Base-by-base conservation (phyloP, 2,888 invertebrate species). In the Hermodice carunculata region DNA sequence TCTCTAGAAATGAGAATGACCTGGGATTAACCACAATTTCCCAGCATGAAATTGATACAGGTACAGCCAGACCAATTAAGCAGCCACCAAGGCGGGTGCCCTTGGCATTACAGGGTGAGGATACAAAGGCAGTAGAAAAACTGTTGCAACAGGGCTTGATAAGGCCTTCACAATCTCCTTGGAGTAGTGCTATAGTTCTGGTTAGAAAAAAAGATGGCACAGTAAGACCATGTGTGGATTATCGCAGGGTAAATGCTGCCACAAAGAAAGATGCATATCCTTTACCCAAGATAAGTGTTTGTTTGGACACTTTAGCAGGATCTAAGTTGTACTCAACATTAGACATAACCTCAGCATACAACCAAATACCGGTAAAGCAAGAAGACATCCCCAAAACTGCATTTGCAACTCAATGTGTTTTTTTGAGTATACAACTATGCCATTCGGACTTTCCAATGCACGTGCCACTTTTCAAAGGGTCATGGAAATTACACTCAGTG, bases 361-460 rank as follows among this genome's bases (percentile, higher is more conserved):
- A 17, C 2, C 51, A 49, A 28, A 40, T 40, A 52, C 26, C 24
- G 22, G n/a, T 49, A 11, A 42, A 54, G 19, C 51, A 60, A 34
- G 51, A 51, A 3, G 19, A 48, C 17, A 53, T n/a, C 17, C 14
- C 51, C 17, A 51, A 44, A 17, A 60, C 60, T 19, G 60, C 51
- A 32, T 60, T 60, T 19, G 29, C 24, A 14, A 40, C n/a, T 11
- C 48, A 6, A 8, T 49, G 3, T 26, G 49, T 3, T 32, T 49
- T 5, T 60, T 34, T 37, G 42, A 49, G 26, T 60, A 8, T 17
- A 53, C 14, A 17, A 3, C 24, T 3, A 51, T 52, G 60, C 52
- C 60, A 4, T 49, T 52, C 22, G 60, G 60, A 34, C 28, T 34
- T 3, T 29, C 26, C 40, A 51, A 49, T 19, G 28, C 32, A 5